Percentiles rank a stretch among this genome's conserved stretches.
Conservation (phyloP, 2,797 vertebrate species). For the Smutsia temminckii region DNA sequence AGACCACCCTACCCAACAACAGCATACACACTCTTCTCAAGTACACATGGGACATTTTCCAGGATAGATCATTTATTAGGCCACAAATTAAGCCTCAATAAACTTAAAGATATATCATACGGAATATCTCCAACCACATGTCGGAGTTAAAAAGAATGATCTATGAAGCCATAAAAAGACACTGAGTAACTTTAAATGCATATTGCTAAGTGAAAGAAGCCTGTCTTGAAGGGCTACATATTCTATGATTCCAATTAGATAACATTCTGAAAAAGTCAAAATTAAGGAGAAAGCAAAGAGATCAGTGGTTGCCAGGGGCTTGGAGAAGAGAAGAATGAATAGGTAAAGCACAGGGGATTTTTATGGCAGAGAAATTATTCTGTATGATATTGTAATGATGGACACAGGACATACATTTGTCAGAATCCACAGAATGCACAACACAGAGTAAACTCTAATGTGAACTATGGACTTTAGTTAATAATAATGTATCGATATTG, state of each 20-base stretch:
- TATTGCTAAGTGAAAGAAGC: background rate
- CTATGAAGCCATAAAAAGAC: background rate
- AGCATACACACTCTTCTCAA: background rate
- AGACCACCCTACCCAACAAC: background rate
- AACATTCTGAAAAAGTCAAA: background rate
- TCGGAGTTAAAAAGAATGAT: background rate
- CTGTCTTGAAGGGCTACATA: background rate
- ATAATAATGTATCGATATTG: background rate
- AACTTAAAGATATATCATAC: background rate
- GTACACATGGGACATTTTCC: background rate
- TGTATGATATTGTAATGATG: background rate
- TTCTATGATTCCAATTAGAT: background rate
- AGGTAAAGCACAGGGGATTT: background rate
- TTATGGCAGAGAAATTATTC: background rate
- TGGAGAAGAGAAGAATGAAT: background rate
- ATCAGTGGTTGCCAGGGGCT: background rate
- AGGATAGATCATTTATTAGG: background rate
- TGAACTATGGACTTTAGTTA: background rate
- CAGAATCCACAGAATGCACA: background rate
- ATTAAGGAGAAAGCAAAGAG: background rate
- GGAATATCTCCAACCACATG: background rate
- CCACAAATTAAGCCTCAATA: background rate
- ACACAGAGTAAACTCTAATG: background rate
- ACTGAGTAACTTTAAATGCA: background rate
- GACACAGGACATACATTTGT: background rate